Percentiles rank a stretch among this genome's conserved stretches.
phyloP scores from a whole-genome alignment of 2,888 invertebrate genomes.

The Sesia apiformis region DNA sequence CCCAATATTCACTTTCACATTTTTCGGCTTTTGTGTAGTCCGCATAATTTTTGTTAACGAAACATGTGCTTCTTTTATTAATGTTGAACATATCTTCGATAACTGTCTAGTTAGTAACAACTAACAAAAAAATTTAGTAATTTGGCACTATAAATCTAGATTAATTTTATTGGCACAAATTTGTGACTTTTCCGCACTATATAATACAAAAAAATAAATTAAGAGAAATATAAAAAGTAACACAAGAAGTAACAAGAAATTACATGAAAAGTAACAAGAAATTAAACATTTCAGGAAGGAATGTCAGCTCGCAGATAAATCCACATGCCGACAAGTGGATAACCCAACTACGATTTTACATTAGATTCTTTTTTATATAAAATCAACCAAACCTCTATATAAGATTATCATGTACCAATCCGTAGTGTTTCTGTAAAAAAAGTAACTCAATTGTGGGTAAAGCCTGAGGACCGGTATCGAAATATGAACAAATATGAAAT shows the following conservation, averaged over 20 bases:
- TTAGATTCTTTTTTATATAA: too few species aligned
- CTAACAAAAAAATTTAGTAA: background rate
- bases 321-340: slow-evolving; percentile 6
- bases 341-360: background rate
- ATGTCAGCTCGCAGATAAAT: slow-evolving; percentile 50
- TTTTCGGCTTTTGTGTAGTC: background rate
- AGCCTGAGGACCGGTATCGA: too few species aligned
- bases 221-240: background rate
- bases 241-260: slow-evolving; percentile 1
- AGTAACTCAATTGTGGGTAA: too few species aligned
- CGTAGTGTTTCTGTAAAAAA: too few species aligned
- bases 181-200: background rate
- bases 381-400: too few species aligned
- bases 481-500: too few species aligned
- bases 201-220: slow-evolving; percentile 13
- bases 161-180: too few species aligned
- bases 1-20: background rate
- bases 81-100: too few species aligned
- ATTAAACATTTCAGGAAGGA: slow-evolving; percentile 51
- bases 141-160: background rate
- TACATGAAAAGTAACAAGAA: slow-evolving; percentile 7
- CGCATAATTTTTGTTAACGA: background rate
- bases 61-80: too few species aligned
- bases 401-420: too few species aligned
- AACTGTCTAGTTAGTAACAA: too few species aligned